phyloP scores from a whole-genome alignment of 2,797 vertebrate species.

The Epinephelus awoara region DNA sequence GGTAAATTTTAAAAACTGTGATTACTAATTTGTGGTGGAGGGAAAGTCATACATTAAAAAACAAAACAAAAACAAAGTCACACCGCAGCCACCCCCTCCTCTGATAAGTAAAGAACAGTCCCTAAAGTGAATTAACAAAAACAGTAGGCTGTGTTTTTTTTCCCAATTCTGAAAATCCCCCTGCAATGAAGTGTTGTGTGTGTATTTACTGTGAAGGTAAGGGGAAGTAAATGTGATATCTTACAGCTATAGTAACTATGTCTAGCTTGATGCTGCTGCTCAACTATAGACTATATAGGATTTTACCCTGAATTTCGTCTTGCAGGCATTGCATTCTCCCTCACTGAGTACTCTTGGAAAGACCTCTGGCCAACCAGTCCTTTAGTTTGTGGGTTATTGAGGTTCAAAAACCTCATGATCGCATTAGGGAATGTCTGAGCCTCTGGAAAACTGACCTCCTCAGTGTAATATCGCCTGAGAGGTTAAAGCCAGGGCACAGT shows the following conservation, averaged over 20 bases:
- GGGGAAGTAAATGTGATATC: slow-evolving; percentile 9
- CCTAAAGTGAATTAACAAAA: too few species aligned
- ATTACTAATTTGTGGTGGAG: too few species aligned
- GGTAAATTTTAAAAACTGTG: too few species aligned
- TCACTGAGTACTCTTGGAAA: neutral
- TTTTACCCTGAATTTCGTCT: neutral
- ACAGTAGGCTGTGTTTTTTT: too few species aligned
- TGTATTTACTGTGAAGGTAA: slow-evolving; percentile 41
- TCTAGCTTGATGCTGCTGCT: slow-evolving; percentile 15
- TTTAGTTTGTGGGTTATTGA: neutral
- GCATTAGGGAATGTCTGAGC: neutral
- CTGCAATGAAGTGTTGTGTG: neutral
- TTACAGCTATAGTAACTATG: neutral
- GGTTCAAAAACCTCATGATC: neutral
- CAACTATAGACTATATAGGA: accelerated
- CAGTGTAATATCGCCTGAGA: slow-evolving; percentile 16
- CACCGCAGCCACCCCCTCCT: too few species aligned
- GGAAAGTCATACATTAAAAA: too few species aligned
- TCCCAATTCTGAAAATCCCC: neutral
- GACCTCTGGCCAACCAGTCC: neutral
- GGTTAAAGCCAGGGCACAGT: neutral
- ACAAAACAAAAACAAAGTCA: too few species aligned
- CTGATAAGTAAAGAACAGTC: too few species aligned
- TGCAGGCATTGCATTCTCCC: neutral
- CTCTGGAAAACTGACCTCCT: neutral